Evolutionary conservation across 1,140 invertebrate species (phyloP).

Genomic region (Phortica variegata): DNA sequence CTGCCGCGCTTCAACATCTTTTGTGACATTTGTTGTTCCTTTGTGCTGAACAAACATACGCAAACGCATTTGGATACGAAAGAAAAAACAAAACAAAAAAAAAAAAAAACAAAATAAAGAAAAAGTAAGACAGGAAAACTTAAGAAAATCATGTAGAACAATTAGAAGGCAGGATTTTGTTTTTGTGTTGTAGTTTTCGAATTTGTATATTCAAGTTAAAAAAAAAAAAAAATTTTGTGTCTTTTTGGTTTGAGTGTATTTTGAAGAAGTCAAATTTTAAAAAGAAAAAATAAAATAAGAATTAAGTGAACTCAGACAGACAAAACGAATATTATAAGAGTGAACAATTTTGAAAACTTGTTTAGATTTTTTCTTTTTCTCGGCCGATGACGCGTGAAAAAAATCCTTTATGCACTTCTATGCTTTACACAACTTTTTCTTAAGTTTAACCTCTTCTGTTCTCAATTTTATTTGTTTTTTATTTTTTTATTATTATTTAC

Average conservation of each 20-base stretch:
- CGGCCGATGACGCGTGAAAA: slow-evolving; percentile 47
- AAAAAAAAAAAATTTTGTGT: slow-evolving; percentile 2
- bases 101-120: slow-evolving; percentile 28
- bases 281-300: not conserved
- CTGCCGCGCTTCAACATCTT: slow-evolving; percentile 31
- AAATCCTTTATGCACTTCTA: slow-evolving; percentile 10
- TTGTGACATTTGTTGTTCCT: slow-evolving; percentile 13
- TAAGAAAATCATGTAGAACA: slow-evolving; percentile 39
- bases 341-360: slow-evolving; percentile 29
- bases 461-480: slow-evolving; percentile 6
- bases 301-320: not conserved
- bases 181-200: slow-evolving; percentile 11
- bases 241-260: slow-evolving; percentile 4
- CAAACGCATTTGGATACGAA: not conserved
- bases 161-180: slow-evolving; percentile 50
- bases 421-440: not conserved
- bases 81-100: slow-evolving; percentile 7
- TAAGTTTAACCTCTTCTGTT: not conserved
- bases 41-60: too few species aligned
- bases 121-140: slow-evolving; percentile 24
- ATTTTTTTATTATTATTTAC: slow-evolving; percentile 1
- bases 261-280: slow-evolving; percentile 1
- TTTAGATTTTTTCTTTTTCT: slow-evolving; percentile 58
- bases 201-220: slow-evolving; percentile 5
- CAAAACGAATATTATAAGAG: not conserved